A percentile compares a stretch with the other conserved stretches of the same genome.
phyloP scores from a whole-genome alignment of 2,797 vertebrate species.

The Naso thynnoides region DNA sequence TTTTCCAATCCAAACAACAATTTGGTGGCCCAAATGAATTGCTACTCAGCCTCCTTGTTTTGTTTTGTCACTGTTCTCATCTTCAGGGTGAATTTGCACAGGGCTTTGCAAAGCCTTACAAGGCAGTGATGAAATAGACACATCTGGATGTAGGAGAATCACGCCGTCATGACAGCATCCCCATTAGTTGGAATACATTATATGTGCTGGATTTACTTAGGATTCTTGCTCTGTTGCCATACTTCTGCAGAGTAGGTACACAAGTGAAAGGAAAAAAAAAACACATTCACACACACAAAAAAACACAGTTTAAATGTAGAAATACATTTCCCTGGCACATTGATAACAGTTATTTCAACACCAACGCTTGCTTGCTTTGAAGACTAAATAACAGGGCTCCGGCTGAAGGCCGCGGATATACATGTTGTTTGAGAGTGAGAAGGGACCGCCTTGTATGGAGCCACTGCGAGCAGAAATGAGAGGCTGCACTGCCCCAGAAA shows the following conservation, averaged over 20 bases:
- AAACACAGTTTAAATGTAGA: slow-evolving; percentile 36
- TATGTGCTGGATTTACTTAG: slow-evolving; percentile 72
- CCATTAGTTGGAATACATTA: slow-evolving; percentile 73
- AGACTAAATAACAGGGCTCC: slow-evolving; percentile 69
- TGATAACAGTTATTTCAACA: slow-evolving; percentile 72
- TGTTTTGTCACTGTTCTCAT: slow-evolving; percentile 14
- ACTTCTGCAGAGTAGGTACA: slow-evolving; percentile 21
- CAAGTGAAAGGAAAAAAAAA: slow-evolving; percentile 7
- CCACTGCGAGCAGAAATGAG: slow-evolving; percentile 16
- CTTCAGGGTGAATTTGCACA: slow-evolving; percentile 52
- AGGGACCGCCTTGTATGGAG: slow-evolving; percentile 19
- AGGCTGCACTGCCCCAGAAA: slow-evolving; percentile 18
- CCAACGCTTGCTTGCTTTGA: slow-evolving; percentile 56
- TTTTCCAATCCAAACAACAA: slow-evolving; percentile 25
- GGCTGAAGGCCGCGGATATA: slow-evolving; percentile 50
- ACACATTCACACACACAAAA: slow-evolving; percentile 17
- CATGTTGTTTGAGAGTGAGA: slow-evolving; percentile 48
- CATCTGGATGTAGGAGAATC: slow-evolving; percentile 66
- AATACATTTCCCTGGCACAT: slow-evolving; percentile 71
- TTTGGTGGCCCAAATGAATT: slow-evolving; percentile 20
- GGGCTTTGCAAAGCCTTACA: slow-evolving; percentile 54
- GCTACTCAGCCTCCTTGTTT: slow-evolving; percentile 15
- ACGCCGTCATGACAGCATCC: slow-evolving; percentile 47
- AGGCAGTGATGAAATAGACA: slow-evolving; percentile 66
- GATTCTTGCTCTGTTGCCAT: slow-evolving; percentile 53